Evolutionary conservation across 2,888 invertebrate species (phyloP), one percentile per base, ranked within the genome.

Genomic region (Tenthredo livida): DNA sequence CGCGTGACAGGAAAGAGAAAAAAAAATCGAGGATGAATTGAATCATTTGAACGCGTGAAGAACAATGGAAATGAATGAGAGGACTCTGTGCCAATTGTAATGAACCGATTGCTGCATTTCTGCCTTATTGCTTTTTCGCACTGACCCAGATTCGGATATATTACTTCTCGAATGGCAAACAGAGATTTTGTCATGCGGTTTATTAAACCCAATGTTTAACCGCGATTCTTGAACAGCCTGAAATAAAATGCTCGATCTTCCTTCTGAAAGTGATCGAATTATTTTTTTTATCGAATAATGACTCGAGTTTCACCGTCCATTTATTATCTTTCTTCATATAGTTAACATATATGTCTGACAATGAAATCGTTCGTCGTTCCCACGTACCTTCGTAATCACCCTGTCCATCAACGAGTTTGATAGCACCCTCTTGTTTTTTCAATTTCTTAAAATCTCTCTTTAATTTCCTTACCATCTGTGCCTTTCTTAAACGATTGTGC

Each of bases 341-440:
- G 7, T 75, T 40, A 43, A 17, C 37, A 7, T 40, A 73, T 58
- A 61, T 61, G 10, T 61, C 65, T 67, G 25, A 72, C 47, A 25
- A 33, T 33, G 65, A 33, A 54, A 72, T 83, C 77, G 25, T 47
- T 50, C 40, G 75, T 85, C 82, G 25, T 47, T 50, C 43, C 58
- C 25, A 86, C 89, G 93, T 94, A 97, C 97, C 97, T 96, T 97
- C 97, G 92, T 95, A 95, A 89, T 95, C 95, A 80, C 94, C 95
- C 29, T 94, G 91, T 6, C 97, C 97, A 29, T 97, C 97, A 0
- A 96, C 94, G 9, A 97, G 94, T 88, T 96, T 96, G 25, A 97
- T 92, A 85, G 95, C 96, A 12, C 97, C 97, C 89, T 97, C 97
- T 88, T 96, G 94, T 92, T 96, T 95, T 91, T 96, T 96, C 86